Percentiles rank a stretch among this genome's conserved stretches.
phyloP scores from a whole-genome alignment of 1,140 invertebrate species.

The Adelges cooleyi region DNA sequence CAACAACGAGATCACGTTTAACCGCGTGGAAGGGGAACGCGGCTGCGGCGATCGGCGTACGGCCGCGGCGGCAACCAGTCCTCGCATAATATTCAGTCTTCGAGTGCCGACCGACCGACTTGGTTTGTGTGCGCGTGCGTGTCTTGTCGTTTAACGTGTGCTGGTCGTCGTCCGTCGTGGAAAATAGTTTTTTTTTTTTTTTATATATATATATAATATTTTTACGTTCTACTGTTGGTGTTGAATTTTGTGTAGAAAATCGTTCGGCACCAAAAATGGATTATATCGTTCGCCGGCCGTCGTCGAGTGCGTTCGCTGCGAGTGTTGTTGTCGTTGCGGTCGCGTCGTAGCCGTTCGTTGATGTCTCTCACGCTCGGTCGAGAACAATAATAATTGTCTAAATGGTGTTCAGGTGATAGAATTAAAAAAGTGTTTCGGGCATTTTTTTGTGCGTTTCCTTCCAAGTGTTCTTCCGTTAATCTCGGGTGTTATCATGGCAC shows the following conservation, averaged over 20 bases:
- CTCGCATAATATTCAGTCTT: constrained; percentile 15
- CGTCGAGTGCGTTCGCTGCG: neutral
- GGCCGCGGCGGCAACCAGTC: constrained; percentile 14
- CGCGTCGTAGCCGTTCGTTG: neutral
- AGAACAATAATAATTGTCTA: neutral
- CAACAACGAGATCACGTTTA: too few relatives aligned
- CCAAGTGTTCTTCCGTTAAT: too few relatives aligned
- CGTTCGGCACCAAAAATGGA: too few relatives aligned
- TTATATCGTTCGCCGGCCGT: neutral
- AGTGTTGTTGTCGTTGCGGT: neutral
- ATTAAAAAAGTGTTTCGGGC: neutral
- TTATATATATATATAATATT: neutral
- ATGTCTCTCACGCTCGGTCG: constrained; percentile 4
- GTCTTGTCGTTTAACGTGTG: neutral
- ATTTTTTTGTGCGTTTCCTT: too few relatives aligned
- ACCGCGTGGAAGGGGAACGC: neutral
- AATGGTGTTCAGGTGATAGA: neutral
- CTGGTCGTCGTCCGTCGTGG: neutral
- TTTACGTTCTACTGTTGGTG: neutral
- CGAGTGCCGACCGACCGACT: neutral
- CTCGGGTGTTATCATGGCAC: neutral
- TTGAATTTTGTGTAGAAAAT: neutral
- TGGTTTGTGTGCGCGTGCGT: neutral
- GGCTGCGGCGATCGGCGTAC: neutral
- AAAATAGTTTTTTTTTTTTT: neutral